A percentile compares a stretch with the other conserved stretches of the same genome.
These are phyloP conservation scores for Micromussa lordhowensis DNA, from an alignment of 92 coral and sea anemone genomes.

Conservation along the genomic window DNA sequence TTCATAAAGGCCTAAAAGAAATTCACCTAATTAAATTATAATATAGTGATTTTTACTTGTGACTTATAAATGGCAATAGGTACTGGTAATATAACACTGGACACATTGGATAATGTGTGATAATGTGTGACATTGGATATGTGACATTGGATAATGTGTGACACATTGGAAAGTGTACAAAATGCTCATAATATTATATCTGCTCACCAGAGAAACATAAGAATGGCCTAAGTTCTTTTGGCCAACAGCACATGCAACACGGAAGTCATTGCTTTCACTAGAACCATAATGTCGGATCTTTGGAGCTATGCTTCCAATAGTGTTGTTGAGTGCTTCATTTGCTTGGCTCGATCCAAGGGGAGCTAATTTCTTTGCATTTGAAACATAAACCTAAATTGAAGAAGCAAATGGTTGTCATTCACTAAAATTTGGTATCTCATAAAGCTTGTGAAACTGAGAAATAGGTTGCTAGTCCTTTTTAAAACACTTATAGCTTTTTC, in stretches of 20 bases:
- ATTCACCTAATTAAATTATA: neutral
- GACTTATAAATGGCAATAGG: neutral
- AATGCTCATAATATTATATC: neutral
- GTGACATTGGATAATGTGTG: neutral
- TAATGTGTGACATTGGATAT: neutral
- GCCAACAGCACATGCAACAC: constrained; percentile 49
- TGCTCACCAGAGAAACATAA: constrained; percentile 37
- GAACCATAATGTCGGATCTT: neutral
- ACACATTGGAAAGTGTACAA: neutral
- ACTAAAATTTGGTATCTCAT: too few species aligned
- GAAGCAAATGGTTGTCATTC: too few species aligned
- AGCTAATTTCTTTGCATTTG: constrained; percentile 39
- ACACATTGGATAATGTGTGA: neutral
- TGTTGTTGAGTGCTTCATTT: constrained; percentile 55
- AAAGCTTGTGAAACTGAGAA: too few species aligned
- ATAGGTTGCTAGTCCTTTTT: too few species aligned
- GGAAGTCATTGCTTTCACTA: constrained; percentile 37
- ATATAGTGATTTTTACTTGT: neutral
- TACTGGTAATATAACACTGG: neutral
- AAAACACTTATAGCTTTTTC: too few species aligned
- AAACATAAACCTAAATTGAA: neutral
- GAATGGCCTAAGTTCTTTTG: constrained; percentile 54
- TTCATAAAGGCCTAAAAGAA: neutral
- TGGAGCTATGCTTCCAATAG: constrained; percentile 33
- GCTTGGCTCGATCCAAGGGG: constrained; percentile 63